Conservation (phyloP, 2,113 vertebrate species). For the Sinocyclocheilus rhinocerous region DNA sequence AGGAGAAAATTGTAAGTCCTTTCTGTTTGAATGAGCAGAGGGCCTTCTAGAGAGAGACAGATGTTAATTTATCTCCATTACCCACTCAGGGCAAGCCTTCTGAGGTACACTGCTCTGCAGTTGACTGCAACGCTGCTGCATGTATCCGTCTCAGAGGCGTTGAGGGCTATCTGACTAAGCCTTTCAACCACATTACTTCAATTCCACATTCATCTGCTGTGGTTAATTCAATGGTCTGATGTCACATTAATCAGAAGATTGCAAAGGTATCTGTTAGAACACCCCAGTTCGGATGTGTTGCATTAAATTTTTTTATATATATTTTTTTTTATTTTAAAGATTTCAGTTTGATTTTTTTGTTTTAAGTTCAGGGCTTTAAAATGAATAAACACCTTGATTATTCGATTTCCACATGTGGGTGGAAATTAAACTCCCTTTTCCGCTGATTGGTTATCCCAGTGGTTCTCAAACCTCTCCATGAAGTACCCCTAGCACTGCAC, state of each 20-base stretch:
- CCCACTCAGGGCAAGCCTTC: slow-evolving; percentile 57
- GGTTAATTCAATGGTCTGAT: not conserved
- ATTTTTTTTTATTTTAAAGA: too few relatives aligned
- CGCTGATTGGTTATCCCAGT: too few relatives aligned
- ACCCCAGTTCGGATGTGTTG: too few relatives aligned
- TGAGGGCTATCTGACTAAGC: slow-evolving; percentile 13
- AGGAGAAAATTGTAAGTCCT: slow-evolving; percentile 59
- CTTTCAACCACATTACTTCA: not conserved
- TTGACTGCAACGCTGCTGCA: slow-evolving; percentile 42
- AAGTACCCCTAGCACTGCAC: too few relatives aligned
- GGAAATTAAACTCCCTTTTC: too few relatives aligned
- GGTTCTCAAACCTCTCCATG: too few relatives aligned
- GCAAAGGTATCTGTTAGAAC: not conserved
- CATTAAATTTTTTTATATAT: too few relatives aligned
- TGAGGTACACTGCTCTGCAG: slow-evolving; percentile 60
- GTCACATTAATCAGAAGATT: not conserved
- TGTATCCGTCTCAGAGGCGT: slow-evolving; percentile 47
- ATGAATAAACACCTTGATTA: too few relatives aligned
- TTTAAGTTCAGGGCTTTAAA: too few relatives aligned
- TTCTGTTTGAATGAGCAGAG: slow-evolving; percentile 61
- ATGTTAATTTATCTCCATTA: slow-evolving; percentile 76
- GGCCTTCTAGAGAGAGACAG: slow-evolving; percentile 46
- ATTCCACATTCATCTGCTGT: not conserved
- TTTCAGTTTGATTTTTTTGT: too few relatives aligned
- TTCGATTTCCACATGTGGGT: too few relatives aligned